Conservation (phyloP, 2,113 vertebrate genomes). For the Eptesicus fuscus region DNA sequence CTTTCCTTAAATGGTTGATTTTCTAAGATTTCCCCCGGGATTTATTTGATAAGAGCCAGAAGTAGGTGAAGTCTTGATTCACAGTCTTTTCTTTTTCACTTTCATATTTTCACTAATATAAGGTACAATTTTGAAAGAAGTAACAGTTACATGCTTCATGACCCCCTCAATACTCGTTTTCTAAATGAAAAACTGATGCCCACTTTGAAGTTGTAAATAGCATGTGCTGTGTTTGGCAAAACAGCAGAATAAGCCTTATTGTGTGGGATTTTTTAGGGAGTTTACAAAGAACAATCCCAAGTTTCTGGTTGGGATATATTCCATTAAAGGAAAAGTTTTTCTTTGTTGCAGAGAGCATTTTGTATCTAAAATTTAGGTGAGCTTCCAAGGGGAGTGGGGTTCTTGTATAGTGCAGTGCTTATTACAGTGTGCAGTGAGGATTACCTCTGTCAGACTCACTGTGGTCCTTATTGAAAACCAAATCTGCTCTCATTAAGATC, state of each 20-base stretch:
- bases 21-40: not conserved
- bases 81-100: not conserved
- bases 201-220: not conserved
- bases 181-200: not conserved
- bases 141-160: not conserved
- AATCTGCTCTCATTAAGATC: not conserved
- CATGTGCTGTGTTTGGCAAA: not conserved
- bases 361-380: not conserved
- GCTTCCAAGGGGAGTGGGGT: not conserved
- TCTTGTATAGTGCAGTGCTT: not conserved
- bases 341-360: not conserved
- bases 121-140: conserved; percentile 24
- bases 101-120: not conserved
- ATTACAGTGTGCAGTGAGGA: not conserved
- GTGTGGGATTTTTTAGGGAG: not conserved
- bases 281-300: not conserved
- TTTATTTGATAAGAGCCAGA: conserved; percentile 26
- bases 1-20: not conserved
- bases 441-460: not conserved
- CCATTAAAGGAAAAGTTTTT: conserved; percentile 11
- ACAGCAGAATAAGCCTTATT: not conserved
- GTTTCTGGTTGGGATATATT: not conserved
- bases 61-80: not conserved
- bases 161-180: not conserved
- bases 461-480: not conserved